Base-by-base conservation (phyloP, 2,113 vertebrate genomes). In the Callopanchax toddi region DNA sequence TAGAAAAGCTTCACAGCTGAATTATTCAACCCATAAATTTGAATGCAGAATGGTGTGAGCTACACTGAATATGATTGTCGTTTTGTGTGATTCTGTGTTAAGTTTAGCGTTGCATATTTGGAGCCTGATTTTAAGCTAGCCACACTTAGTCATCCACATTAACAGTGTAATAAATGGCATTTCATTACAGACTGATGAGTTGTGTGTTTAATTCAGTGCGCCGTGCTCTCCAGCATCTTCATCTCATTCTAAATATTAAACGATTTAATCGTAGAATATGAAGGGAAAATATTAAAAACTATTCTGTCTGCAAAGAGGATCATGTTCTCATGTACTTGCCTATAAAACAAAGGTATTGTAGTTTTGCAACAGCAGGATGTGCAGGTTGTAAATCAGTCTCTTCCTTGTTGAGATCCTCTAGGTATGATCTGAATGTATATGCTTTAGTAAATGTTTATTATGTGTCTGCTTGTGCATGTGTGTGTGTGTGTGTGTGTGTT, bases 381-480 rank as follows among this genome's bases (percentile, higher is more conserved):
- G 21, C 42, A 76, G 46, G 51, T 59, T 46, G 58, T 43, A 32
- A 42, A 49, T 21, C 60, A 39, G 36, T 20, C 7, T 32, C 2
- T 11, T 61, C 44, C 21, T n/a, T 59, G 42, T 61, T 82, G 71
- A 76, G 67, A 68, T 72, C 72, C 57, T 60, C 29, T 60, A 48
- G 52, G n/a, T n/a, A n/a, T n/a, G 64, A 66, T 74, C 40, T 68
- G 21, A 73, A 54, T 67, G 17, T 65, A 54, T 70, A 44, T 43
- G 64, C 68, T 61, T 75, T 59, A 84, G 64, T 60, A 67, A 69
- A 68, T 77, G 37, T 68, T 61, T 67, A 9, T 64, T 50, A 18
- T 58, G 29, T 75, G 63, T 23, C 39, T 45, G 60, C 66, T 49
- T 61, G 32, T 51, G 20, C n/a, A 17, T 60, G 29, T 32, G 29